Evolutionary conservation across 1,140 invertebrate species (phyloP), one percentile per base, ranked within the genome.

Genomic region (Leptinotarsa defecta): DNA sequence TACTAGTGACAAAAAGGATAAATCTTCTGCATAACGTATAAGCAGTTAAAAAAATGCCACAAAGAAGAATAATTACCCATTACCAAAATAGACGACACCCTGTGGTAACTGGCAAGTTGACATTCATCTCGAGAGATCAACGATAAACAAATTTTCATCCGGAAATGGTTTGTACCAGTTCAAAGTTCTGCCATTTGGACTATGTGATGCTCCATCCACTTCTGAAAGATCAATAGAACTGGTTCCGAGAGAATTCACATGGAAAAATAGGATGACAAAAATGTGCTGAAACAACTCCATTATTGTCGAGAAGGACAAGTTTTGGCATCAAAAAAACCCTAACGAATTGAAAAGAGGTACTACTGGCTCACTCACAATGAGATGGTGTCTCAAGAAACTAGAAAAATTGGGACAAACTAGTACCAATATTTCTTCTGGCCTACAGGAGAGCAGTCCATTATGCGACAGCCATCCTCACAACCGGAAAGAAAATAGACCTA

Each of bases 171-270:
- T 82, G n/a, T 86, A 77, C 73, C 77, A 81, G 73, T 85, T 80
- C 68, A 81, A 68, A 13, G 63, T 79, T 3, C 84, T 87, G 79
- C 82, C 85, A 17, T 86, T 86, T 81, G 85, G 86, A 22, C 74
- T 86, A 1, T 79, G 74, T n/a, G 86, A 84, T 79, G 78, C 77
- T 52, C 74, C 76, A n/a, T 73, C 76, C n/a, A 79, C 75, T 19
- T 81, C 81, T 57, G 68, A 81, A 71, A 34, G 77, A 67, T 48
- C 80, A 20, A 81, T 81, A 68, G 76, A 81, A 61, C 17, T 49
- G 6, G 75, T 80, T 48, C 69, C 74, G 49, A 48, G 62, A 69
- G 68, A 63, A 48, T 52, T 80, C 19, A 65, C 52, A 15, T 73
- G 75, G 64, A 74, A 74, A 65, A 73, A 69, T 4, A 52, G 75